Percentiles rank a stretch among this genome's conserved stretches.
phyloP scores from a whole-genome alignment of 2,113 vertebrate species.

The Larimichthys crocea region DNA sequence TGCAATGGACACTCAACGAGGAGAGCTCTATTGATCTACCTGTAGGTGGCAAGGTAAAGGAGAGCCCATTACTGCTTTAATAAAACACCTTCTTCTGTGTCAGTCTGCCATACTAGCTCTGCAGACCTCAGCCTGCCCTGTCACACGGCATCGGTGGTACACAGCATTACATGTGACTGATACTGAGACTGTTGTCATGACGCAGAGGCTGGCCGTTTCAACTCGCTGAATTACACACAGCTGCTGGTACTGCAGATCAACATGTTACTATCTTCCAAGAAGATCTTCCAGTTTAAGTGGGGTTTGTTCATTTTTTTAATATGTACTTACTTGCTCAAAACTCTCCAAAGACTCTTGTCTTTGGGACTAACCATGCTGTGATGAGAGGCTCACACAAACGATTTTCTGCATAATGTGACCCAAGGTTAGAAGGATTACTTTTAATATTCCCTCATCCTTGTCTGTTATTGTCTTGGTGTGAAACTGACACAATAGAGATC shows the following conservation, averaged over 20 bases:
- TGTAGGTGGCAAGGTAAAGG: slow-evolving; percentile 54
- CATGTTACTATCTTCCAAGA: background rate
- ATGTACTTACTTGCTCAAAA: background rate
- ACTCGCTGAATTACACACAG: background rate
- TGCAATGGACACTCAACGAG: slow-evolving; percentile 53
- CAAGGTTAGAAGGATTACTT: background rate
- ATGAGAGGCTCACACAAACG: background rate
- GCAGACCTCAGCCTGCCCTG: background rate
- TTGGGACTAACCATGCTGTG: background rate
- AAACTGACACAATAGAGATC: background rate
- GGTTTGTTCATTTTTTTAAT: background rate
- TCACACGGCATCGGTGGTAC: background rate
- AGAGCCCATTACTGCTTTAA: slow-evolving; percentile 53
- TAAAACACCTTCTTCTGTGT: slow-evolving; percentile 47
- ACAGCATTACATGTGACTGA: slow-evolving; percentile 27
- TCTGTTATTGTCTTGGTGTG: background rate
- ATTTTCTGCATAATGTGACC: background rate
- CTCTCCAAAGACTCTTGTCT: background rate
- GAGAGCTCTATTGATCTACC: slow-evolving; percentile 56
- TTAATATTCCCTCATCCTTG: background rate
- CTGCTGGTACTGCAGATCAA: background rate
- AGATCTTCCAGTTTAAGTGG: background rate
- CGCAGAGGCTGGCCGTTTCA: background rate
- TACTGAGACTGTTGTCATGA: slow-evolving; percentile 11
- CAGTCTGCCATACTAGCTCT: slow-evolving; percentile 21